Percentiles rank a stretch among this genome's conserved stretches.
Evolutionary conservation across 2,113 vertebrate species (phyloP).

Genomic region (Prionailurus bengalensis): DNA sequence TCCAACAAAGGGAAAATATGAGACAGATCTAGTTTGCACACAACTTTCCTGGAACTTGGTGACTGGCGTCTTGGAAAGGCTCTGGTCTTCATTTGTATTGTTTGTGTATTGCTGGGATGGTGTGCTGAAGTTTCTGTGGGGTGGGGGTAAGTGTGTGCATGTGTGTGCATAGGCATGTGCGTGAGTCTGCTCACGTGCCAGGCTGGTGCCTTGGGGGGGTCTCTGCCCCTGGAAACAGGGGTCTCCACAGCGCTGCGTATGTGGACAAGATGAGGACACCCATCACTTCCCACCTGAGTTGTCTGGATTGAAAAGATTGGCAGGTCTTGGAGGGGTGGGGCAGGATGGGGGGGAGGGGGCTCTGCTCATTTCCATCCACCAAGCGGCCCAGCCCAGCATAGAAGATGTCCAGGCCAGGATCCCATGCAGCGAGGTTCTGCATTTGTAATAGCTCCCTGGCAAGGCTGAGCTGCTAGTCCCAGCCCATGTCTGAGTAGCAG

Average conservation of each 20-base stretch:
- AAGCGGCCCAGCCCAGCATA: background rate
- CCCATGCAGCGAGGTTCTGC: background rate
- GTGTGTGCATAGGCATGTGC: accelerated
- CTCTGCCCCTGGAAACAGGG: background rate
- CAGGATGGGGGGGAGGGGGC: background rate
- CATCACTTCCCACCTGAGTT: background rate
- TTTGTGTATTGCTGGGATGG: background rate
- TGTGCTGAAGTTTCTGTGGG: background rate
- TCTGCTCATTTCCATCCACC: background rate
- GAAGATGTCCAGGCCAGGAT: background rate
- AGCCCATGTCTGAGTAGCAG: background rate
- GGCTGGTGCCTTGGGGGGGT: background rate
- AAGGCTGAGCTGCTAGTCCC: background rate
- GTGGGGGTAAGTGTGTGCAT: accelerated
- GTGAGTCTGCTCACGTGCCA: accelerated
- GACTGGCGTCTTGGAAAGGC: background rate
- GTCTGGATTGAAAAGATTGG: background rate
- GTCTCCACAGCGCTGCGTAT: background rate
- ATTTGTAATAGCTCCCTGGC: background rate
- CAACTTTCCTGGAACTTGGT: background rate
- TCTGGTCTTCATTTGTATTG: background rate
- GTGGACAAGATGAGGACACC: background rate
- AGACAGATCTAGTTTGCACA: background rate
- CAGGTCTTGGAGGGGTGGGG: background rate
- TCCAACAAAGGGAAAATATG: background rate